Percentiles rank a stretch among this genome's conserved stretches.
Evolutionary conservation across 2,113 vertebrate genomes (phyloP).

Genomic region (Saccopteryx leptura): DNA sequence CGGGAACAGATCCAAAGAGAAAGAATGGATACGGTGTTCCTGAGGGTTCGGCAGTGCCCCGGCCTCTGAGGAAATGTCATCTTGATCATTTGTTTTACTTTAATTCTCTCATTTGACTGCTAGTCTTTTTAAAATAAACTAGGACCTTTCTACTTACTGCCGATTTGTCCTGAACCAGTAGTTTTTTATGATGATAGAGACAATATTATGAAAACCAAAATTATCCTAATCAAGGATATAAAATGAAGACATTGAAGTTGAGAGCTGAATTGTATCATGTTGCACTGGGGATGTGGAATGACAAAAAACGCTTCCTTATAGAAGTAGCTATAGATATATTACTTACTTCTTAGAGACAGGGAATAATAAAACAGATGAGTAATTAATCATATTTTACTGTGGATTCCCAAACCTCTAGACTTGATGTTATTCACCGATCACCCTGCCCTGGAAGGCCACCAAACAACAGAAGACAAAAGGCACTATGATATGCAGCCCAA

Average conservation of each 20-base stretch:
- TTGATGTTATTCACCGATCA: background rate
- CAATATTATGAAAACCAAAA: constrained; percentile 55
- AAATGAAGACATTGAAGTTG: constrained; percentile 32
- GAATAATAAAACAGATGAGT: background rate
- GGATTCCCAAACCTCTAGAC: background rate
- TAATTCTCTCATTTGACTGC: constrained; percentile 32
- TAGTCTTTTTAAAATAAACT: constrained; percentile 46
- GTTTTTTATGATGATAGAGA: constrained; percentile 16
- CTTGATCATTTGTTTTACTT: background rate
- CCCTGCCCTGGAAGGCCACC: background rate
- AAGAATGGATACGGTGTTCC: background rate
- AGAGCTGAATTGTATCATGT: background rate
- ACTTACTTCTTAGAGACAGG: background rate
- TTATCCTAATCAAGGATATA: constrained; percentile 33
- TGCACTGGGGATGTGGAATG: background rate
- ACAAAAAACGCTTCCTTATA: background rate
- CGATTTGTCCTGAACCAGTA: constrained; percentile 14
- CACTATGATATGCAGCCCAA: too few species aligned
- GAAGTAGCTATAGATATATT: background rate
- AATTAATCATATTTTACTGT: background rate
- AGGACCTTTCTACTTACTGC: background rate
- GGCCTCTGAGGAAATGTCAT: constrained; percentile 20
- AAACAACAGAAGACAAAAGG: background rate
- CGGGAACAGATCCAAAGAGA: background rate
- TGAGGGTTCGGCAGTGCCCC: background rate